Evolutionary conservation across 2,797 vertebrate genomes (phyloP).

Genomic region (Typhlichthys eigenmanni): DNA sequence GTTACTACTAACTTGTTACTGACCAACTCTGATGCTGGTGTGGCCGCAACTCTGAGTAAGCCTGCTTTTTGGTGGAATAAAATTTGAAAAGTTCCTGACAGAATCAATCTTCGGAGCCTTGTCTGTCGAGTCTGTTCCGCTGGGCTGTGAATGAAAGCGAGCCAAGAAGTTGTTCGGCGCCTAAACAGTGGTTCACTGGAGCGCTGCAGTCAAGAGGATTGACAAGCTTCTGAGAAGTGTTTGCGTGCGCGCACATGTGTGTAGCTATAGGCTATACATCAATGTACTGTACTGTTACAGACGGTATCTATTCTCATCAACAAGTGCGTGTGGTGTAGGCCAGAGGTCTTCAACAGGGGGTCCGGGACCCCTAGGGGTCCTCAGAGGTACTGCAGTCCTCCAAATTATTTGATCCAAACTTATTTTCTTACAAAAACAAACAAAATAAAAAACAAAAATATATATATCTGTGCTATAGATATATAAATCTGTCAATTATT

Average conservation of each 20-base stretch:
- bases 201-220: slow-evolving; percentile 42
- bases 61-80: slow-evolving; percentile 29
- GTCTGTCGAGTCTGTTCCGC: slow-evolving; percentile 3
- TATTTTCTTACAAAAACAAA: no score
- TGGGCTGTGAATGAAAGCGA: background rate
- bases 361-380: no score
- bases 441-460: no score
- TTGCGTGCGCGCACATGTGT: slow-evolving; percentile 23
- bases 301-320: no score
- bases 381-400: no score
- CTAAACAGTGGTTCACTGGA: slow-evolving; percentile 24
- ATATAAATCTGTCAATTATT: no score
- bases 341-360: no score
- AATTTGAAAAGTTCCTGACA: slow-evolving; percentile 10
- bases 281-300: background rate
- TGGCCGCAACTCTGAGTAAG: slow-evolving; percentile 23
- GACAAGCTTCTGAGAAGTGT: slow-evolving; percentile 33
- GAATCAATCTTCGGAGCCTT: slow-evolving; percentile 1
- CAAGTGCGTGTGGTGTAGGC: no score
- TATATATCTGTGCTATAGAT: no score
- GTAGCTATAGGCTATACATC: background rate
- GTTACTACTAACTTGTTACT: no score
- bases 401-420: no score
- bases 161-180: slow-evolving; percentile 19
- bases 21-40: background rate